A percentile compares a stretch with the other conserved stretches of the same genome.
Conservation (phyloP, 1,140 invertebrate genomes). For the Calliphora vicina region DNA sequence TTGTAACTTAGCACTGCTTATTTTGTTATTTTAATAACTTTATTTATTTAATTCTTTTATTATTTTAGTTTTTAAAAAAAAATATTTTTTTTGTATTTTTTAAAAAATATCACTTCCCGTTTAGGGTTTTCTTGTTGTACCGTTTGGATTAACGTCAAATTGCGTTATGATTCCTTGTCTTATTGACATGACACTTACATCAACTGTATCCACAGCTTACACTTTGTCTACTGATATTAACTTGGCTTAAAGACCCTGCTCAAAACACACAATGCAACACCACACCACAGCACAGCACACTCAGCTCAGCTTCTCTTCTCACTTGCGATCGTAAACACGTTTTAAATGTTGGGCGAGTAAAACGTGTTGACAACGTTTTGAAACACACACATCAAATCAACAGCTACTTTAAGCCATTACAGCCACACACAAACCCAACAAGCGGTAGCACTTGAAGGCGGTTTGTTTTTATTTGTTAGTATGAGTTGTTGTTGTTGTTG, state of each 20-base stretch:
- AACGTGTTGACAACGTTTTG: slow-evolving; percentile 5
- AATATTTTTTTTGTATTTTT: background rate
- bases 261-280: background rate
- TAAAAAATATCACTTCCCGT: slow-evolving; percentile 4
- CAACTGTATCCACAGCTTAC: slow-evolving; percentile 22
- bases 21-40: background rate
- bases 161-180: slow-evolving; percentile 20
- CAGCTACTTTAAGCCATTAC: background rate
- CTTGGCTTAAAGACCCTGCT: background rate
- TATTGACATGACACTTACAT: slow-evolving; percentile 31
- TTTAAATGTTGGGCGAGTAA: background rate
- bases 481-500: background rate
- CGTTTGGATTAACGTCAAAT: slow-evolving; percentile 23
- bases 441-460: slow-evolving; percentile 6
- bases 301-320: slow-evolving; percentile 23
- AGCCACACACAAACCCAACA: background rate
- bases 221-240: background rate
- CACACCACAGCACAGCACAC: background rate
- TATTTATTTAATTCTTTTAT: background rate
- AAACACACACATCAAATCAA: slow-evolving; percentile 12
- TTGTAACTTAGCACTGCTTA: background rate
- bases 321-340: background rate
- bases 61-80: background rate
- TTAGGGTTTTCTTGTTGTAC: background rate
- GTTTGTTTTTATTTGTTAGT: background rate